phyloP scores from a whole-genome alignment of 2,113 vertebrate genomes.

The Marmota flaviventris region DNA sequence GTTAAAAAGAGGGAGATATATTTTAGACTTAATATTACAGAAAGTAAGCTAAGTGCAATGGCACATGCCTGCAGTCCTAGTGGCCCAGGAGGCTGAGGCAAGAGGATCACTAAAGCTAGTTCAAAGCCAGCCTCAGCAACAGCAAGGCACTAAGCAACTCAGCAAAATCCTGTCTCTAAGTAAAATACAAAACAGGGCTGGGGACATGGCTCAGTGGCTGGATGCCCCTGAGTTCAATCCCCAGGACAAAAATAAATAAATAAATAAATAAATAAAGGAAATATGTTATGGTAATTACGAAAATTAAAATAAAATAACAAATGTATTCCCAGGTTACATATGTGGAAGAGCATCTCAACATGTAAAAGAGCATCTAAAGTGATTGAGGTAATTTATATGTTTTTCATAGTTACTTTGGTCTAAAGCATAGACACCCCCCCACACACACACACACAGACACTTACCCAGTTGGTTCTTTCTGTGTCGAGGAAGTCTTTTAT shows the following conservation, averaged over 20 bases:
- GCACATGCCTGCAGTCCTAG: too few species aligned
- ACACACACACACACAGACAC: background rate
- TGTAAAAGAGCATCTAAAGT: background rate
- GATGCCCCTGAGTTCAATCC: too few species aligned
- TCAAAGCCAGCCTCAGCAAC: too few species aligned
- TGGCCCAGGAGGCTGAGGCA: too few species aligned
- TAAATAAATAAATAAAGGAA: too few species aligned
- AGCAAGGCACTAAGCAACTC: too few species aligned
- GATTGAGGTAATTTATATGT: background rate
- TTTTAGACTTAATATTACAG: slow-evolving; percentile 9
- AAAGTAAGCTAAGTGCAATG: background rate
- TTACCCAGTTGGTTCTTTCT: background rate
- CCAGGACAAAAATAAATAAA: too few species aligned
- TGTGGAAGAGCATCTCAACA: background rate
- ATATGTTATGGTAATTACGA: slow-evolving; percentile 10
- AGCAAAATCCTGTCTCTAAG: too few species aligned
- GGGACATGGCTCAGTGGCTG: too few species aligned
- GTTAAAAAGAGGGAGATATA: background rate
- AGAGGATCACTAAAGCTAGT: too few species aligned
- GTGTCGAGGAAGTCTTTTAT: background rate
- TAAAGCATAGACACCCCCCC: background rate
- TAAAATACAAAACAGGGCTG: too few species aligned
- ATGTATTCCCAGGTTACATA: background rate
- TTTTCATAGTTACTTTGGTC: background rate
- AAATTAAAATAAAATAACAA: slow-evolving; percentile 27